Evolutionary conservation across 2,797 vertebrate species (phyloP).

Genomic region (Pempheris klunzingeri): DNA sequence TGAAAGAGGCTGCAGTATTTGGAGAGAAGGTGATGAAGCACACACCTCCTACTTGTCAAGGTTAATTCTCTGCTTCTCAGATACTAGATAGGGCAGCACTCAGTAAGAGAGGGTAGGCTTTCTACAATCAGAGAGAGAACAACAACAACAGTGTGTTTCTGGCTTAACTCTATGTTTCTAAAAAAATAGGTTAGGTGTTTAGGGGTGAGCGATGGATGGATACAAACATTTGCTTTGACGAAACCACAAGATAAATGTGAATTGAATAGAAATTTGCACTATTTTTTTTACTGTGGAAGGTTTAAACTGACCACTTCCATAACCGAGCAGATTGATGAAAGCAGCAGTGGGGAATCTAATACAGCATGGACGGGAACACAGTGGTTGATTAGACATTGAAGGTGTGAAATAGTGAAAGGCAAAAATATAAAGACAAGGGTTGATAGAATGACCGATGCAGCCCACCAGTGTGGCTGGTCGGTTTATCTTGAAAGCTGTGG

Average conservation of each 20-base stretch:
- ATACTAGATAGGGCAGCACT: constrained; percentile 2
- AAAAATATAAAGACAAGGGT: constrained; percentile 40
- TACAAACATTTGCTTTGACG: neutral
- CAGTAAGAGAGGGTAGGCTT: neutral
- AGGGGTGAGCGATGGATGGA: too few relatives aligned
- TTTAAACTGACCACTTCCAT: constrained; percentile 16
- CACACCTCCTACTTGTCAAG: constrained; percentile 46
- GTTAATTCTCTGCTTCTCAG: constrained; percentile 41
- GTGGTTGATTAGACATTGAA: constrained; percentile 50
- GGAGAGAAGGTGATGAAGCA: constrained; percentile 36
- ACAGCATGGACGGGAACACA: constrained; percentile 3
- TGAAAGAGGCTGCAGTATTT: constrained; percentile 18
- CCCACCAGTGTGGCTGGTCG: constrained; percentile 18
- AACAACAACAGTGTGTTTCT: neutral
- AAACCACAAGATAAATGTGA: neutral
- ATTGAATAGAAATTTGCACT: constrained; percentile 16
- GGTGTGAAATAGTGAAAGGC: constrained; percentile 48
- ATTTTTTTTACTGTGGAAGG: neutral
- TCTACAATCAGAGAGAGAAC: neutral
- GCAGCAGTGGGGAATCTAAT: constrained; percentile 37
- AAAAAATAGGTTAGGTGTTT: too few relatives aligned
- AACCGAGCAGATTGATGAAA: constrained; percentile 36
- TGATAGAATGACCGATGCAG: constrained; percentile 34
- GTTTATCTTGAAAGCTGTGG: constrained; percentile 43
- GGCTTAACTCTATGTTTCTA: neutral